phyloP scores from a whole-genome alignment of 1,140 invertebrate genomes.

The Apis mellifera region DNA sequence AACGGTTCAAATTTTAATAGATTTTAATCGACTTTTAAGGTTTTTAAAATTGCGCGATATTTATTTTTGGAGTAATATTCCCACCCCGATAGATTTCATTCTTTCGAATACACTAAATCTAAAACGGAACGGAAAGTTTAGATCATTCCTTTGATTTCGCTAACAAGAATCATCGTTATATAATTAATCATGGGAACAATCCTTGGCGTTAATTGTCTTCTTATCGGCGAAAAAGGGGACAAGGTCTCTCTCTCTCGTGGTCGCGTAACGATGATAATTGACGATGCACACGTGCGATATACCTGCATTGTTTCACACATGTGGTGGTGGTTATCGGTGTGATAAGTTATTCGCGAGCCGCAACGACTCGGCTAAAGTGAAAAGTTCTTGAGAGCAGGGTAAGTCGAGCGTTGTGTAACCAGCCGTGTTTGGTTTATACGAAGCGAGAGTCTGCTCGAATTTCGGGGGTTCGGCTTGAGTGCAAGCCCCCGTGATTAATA shows the following conservation, averaged over 20 bases:
- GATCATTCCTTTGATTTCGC: too few species aligned
- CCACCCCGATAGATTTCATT: too few species aligned
- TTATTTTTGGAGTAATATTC: too few species aligned
- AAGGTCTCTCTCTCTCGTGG: neutral
- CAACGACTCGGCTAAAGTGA: constrained; percentile 24
- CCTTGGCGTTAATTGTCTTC: neutral
- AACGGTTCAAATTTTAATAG: too few species aligned
- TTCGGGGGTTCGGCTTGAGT: constrained; percentile 6
- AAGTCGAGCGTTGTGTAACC: too few species aligned
- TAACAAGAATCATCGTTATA: neutral
- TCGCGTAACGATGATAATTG: constrained; percentile 13
- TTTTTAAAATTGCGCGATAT: too few species aligned
- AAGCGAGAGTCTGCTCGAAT: constrained; percentile 25
- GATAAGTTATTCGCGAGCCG: constrained; percentile 14
- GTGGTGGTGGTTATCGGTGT: neutral
- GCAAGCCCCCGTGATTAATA: constrained; percentile 13
- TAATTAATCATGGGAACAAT: neutral
- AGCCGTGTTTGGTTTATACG: neutral
- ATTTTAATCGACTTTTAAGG: too few species aligned
- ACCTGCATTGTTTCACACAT: constrained; percentile 25
- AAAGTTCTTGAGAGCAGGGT: constrained; percentile 3
- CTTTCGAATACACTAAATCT: too few species aligned
- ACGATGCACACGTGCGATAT: constrained; percentile 25
- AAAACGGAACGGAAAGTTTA: too few species aligned
- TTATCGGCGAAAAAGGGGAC: neutral